Base-by-base conservation (phyloP, 2,797 vertebrate genomes). In the Centroberyx gerrardi region DNA sequence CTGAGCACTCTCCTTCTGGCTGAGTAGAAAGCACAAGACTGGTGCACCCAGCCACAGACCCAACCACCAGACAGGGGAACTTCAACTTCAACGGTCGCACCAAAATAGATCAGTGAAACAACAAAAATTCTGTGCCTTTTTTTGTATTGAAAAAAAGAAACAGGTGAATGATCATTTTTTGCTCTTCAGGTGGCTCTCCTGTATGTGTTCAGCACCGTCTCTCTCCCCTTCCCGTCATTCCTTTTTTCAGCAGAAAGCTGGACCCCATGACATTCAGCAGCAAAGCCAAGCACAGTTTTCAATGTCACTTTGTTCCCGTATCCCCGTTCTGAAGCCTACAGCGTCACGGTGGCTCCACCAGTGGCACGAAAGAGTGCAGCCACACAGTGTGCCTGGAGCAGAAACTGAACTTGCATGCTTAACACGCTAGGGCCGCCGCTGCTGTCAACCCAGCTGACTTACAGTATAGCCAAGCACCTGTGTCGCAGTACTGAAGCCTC, bases 51-150 rank as follows among this genome's bases (percentile, higher is more conserved):
- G 67, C 81, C 68, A 72, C 68, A 33, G 69, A 66, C 80, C 33
- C 75, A 81, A 71, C 70, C 38, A 28, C 18, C 82, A 83, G 77
- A 85, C 68, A 59, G 33, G 62, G 69, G 31, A 76, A 82, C 77
- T 74, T 90, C 87, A 48, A 85, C 87, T 73, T 54, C 82, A 68
- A 82, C 89, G 87, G 80, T 82, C 38, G 0, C 66, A 82, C 78
- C 85, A 86, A 83, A 87, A 84, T 85, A 90, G 84, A 90, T 84
- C 74, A 67, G 77, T 74, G 78, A 78, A 86, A 88, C 60, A 74
- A 81, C 78, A 64, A 42, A 67, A 33, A 81, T 62, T 48, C 66
- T 69, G 28, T 2, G 10, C 36, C 17, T 51, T 74, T 28, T 62
- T 71, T 62, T 60, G 46, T n/a, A 68, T 66, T 2, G 18, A 18